Base-by-base conservation (phyloP, 2,888 invertebrate species). In the Antheraea yamamai region DNA sequence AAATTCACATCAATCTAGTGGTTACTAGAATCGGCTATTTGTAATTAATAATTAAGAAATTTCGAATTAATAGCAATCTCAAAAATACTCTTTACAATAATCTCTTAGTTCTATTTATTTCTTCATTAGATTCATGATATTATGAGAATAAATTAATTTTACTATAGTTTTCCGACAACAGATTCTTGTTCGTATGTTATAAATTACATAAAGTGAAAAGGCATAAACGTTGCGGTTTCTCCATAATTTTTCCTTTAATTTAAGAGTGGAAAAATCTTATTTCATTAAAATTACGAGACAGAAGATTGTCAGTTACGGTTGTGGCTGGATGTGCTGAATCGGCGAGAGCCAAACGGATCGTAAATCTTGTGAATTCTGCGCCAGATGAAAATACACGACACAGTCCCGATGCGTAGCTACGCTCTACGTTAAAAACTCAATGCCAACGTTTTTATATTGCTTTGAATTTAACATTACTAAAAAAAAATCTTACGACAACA, bases 291-390 rank as follows among this genome's bases (percentile, higher is more conserved):
- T 91, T 91, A 92, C 87, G 89, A 89, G 91, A 91, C 90, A 88
- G 84, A 86, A 85, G 91, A 92, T 90, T 89, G 91, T 91, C 92
- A 91, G 91, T 90, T 90, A 92, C 88, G 89, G 89, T 87, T 89
- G 88, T 87, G 88, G 87, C 85, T 85, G 89, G 90, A 92, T 91
- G 89, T 91, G 92, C 93, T 92, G 93, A 93, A 92, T 92, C 88
- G 90, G 87, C 88, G 90, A 89, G 86, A 87, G 88, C 79, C 88
- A 86, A 89, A 90, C 85, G 89, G 91, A 86, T 92, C 92, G 89
- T 94, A 93, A 94, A 94, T 94, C 92, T 89, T 85, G 82, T 82
- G 84, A 85, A 86, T 89, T 89, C 89, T 85, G 86, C 89, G 86
- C 83, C 82, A 88, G 88, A 91, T 91, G 89, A 91, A 93, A 92